Evolutionary conservation across 2,888 invertebrate species (phyloP).

Genomic region (Rutpela maculata): DNA sequence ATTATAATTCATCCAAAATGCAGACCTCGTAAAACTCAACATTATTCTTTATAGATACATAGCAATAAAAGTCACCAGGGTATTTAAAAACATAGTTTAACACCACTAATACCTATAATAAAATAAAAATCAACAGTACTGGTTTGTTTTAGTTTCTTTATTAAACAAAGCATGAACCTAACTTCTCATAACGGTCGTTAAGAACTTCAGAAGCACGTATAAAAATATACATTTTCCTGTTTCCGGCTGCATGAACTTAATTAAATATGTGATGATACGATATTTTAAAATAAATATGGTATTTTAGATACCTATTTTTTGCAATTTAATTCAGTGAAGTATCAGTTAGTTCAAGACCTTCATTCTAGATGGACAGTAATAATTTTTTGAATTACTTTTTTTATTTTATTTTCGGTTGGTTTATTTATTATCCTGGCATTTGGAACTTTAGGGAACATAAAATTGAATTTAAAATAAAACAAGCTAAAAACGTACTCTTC

Average conservation of each 20-base stretch:
- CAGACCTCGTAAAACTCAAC: too few species aligned
- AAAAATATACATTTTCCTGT: constrained; percentile 10
- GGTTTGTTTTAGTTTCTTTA: constrained; percentile 5
- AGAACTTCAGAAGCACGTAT: constrained; percentile 9
- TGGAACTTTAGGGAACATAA: too few species aligned
- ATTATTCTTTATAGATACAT: too few species aligned
- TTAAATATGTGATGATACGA: constrained; percentile 11
- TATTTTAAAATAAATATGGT: background rate
- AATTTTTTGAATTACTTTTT: too few species aligned
- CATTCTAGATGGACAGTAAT: too few species aligned
- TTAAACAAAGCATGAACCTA: background rate
- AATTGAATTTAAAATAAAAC: too few species aligned
- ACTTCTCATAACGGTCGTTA: background rate
- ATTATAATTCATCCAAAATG: too few species aligned
- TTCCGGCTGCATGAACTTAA: background rate
- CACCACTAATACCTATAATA: background rate
- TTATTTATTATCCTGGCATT: too few species aligned
- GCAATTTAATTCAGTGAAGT: background rate
- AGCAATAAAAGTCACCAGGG: background rate
- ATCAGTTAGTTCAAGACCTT: too few species aligned
- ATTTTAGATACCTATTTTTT: background rate
- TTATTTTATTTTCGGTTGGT: too few species aligned
- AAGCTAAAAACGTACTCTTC: too few species aligned
- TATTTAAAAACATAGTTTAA: background rate
- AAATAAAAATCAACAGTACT: background rate